Conservation (phyloP, 2,797 vertebrate genomes). For the Oryzias dopingdopingensis region DNA sequence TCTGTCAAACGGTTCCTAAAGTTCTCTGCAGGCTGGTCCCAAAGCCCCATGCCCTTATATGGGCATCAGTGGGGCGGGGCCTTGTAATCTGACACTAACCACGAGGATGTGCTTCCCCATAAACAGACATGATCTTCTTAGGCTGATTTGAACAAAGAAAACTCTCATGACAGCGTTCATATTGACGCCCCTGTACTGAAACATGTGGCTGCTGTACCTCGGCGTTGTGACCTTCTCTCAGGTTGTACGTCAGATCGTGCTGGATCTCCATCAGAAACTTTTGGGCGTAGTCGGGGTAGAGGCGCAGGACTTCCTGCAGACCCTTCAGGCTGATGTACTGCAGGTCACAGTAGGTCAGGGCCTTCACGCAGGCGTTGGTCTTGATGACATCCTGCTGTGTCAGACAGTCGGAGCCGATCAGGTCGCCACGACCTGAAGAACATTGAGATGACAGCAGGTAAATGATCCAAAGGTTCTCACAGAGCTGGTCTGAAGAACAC, state of each 20-base stretch:
- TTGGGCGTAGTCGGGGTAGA: slow-evolving; percentile 88
- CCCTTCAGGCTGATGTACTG: slow-evolving; percentile 89
- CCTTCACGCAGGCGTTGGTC: slow-evolving; percentile 89
- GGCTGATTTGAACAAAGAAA: too few species aligned
- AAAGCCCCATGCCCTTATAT: too few species aligned
- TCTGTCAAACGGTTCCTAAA: too few species aligned
- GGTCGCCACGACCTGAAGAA: slow-evolving; percentile 83
- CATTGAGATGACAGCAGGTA: background rate
- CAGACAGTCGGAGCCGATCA: slow-evolving; percentile 88
- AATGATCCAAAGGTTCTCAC: background rate
- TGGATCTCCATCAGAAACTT: slow-evolving; percentile 86
- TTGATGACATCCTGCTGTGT: slow-evolving; percentile 86
- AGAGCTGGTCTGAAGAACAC: too few species aligned
- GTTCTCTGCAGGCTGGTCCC: background rate
- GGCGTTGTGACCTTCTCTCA: slow-evolving; percentile 76
- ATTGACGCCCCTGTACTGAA: background rate
- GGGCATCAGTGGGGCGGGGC: too few species aligned
- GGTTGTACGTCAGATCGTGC: slow-evolving; percentile 90
- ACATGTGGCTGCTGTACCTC: slow-evolving; percentile 47
- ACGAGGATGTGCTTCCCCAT: too few species aligned
- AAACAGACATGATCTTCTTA: too few species aligned
- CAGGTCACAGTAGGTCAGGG: slow-evolving; percentile 89
- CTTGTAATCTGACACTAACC: too few species aligned
- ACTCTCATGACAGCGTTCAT: too few species aligned
- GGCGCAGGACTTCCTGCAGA: slow-evolving; percentile 82